Evolutionary conservation across 1,140 invertebrate genomes (phyloP).

Genomic region (Drosophila hydei): DNA sequence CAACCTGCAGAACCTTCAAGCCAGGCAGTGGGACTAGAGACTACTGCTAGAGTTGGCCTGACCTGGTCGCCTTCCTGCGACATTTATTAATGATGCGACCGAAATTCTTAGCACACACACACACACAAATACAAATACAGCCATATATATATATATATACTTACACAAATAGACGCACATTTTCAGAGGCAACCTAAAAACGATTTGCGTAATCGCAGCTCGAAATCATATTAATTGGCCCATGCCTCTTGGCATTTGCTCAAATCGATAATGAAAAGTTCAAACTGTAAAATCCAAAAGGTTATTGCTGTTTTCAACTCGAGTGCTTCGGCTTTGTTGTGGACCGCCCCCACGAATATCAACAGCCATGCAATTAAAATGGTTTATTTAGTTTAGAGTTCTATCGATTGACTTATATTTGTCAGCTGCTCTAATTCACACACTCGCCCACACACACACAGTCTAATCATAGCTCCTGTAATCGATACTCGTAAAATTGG

Average conservation of each 20-base stretch:
- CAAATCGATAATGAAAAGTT: slow-evolving; percentile 66
- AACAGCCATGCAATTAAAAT: slow-evolving; percentile 29
- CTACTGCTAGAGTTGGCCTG: slow-evolving; percentile 3
- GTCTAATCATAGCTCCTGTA: slow-evolving; percentile 17
- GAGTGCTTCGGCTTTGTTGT: slow-evolving; percentile 37
- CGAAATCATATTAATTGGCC: slow-evolving; percentile 71
- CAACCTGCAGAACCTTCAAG: slow-evolving; percentile 44
- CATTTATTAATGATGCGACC: slow-evolving; percentile 71
- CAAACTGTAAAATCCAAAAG: slow-evolving; percentile 55
- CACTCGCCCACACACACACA: slow-evolving; percentile 2
- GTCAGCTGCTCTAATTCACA: slow-evolving; percentile 67
- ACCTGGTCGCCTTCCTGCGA: slow-evolving; percentile 34
- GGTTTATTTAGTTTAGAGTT: slow-evolving; percentile 39
- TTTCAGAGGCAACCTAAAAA: slow-evolving; percentile 34
- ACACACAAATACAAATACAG: background rate
- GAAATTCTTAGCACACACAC: slow-evolving; percentile 52
- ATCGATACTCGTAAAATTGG: slow-evolving; percentile 73
- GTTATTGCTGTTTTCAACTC: slow-evolving; percentile 33
- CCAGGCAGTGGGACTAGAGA: too few species aligned
- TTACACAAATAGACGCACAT: slow-evolving; percentile 37
- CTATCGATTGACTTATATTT: slow-evolving; percentile 26
- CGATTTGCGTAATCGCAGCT: slow-evolving; percentile 65
- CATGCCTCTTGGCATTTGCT: slow-evolving; percentile 35
- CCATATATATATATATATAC: slow-evolving; percentile 6
- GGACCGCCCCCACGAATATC: slow-evolving; percentile 18